These are phyloP conservation scores for Echinops telfairi DNA, from an alignment of 2,113 vertebrate species.

Conservation along the genomic window DNA sequence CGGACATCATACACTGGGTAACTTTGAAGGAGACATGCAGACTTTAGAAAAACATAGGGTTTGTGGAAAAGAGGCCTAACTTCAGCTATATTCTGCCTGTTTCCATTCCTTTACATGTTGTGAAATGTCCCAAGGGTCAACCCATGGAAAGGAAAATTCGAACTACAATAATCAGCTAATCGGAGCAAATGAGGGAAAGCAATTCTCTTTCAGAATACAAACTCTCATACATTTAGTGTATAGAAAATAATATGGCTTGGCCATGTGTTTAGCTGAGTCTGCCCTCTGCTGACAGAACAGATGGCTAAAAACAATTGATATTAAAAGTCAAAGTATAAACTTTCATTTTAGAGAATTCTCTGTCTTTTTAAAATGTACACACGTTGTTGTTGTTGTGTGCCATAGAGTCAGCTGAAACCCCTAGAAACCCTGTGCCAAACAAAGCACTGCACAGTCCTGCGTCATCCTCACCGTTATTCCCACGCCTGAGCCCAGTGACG, in stretches of 20 bases:
- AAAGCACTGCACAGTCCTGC: too few species aligned
- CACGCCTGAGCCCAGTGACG: too few species aligned
- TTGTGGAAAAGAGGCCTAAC: neutral
- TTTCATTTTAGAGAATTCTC: neutral
- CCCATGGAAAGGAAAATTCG: conserved; percentile 7
- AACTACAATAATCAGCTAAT: neutral
- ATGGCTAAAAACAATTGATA: conserved; percentile 13
- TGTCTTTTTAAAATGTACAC: neutral
- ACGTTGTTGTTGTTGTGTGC: neutral
- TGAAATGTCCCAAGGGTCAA: neutral
- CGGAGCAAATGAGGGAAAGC: neutral
- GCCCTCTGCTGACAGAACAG: conserved; percentile 26
- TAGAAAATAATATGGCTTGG: neutral
- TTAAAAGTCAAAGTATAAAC: neutral
- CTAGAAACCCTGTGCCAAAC: too few species aligned
- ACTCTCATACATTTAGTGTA: too few species aligned
- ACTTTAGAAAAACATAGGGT: neutral
- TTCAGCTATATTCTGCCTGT: neutral
- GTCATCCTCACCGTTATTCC: too few species aligned
- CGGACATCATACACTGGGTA: neutral
- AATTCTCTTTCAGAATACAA: neutral
- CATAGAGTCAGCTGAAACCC: too few species aligned
- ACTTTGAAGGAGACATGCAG: neutral
- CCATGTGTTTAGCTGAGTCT: neutral
- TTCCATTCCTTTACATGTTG: neutral